Evolutionary conservation across 2,888 invertebrate species (phyloP).

Genomic region (Pachymerium ferrugineum): DNA sequence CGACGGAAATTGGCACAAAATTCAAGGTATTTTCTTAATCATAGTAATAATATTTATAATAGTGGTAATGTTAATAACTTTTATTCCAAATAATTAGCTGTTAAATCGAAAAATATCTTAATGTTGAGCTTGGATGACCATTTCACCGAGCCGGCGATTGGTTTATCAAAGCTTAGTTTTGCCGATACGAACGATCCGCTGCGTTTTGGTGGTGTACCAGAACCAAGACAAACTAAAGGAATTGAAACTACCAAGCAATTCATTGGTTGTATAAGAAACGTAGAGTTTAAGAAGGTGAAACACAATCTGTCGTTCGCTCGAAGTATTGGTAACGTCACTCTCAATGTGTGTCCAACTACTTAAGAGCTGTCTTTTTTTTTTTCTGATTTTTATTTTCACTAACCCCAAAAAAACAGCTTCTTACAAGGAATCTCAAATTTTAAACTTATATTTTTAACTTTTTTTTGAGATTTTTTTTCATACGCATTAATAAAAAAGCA

Average conservation of each 20-base stretch:
- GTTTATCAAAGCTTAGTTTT: slow-evolving; percentile 56
- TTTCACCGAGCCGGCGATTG: slow-evolving; percentile 64
- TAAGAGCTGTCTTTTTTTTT: slow-evolving; percentile 47
- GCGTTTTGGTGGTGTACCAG: slow-evolving; percentile 83
- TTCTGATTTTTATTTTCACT: not conserved
- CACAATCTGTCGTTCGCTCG: slow-evolving; percentile 55
- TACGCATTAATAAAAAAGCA: too few relatives aligned
- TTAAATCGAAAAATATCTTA: slow-evolving; percentile 85
- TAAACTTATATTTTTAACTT: not conserved
- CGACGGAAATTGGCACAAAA: slow-evolving; percentile 92
- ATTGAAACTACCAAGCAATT: slow-evolving; percentile 62
- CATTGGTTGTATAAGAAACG: slow-evolving; percentile 67
- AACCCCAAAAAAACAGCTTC: not conserved
- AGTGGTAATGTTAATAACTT: not conserved
- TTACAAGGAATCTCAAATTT: not conserved
- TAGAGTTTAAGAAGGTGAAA: slow-evolving; percentile 47
- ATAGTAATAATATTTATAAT: slow-evolving; percentile 40
- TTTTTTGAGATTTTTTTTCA: too few relatives aligned
- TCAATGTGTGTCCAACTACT: slow-evolving; percentile 73
- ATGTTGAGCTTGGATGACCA: slow-evolving; percentile 78
- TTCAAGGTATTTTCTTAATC: slow-evolving; percentile 50
- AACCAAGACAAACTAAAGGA: slow-evolving; percentile 54
- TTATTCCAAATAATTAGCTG: slow-evolving; percentile 52
- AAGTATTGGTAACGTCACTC: slow-evolving; percentile 65
- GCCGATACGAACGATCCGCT: slow-evolving; percentile 79